Evolutionary conservation across 37 sponge, comb jelly and placozoan genomes (phyloP).

Genomic region (Haliclona indistincta): DNA sequence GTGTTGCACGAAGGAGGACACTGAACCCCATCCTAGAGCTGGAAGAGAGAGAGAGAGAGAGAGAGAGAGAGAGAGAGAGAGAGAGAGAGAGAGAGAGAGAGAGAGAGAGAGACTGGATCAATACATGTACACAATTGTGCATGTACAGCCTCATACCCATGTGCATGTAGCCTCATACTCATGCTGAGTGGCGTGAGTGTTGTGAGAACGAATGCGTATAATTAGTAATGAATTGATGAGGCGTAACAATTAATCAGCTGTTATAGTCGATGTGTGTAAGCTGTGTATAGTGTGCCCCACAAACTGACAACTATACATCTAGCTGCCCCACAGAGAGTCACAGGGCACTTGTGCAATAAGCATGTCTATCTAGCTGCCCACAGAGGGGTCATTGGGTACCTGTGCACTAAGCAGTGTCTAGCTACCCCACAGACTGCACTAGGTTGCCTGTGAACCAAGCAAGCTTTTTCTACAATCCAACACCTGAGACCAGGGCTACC

Average conservation of each 20-base stretch:
- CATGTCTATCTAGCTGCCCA: slow-evolving; percentile 28
- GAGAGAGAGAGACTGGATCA: no score
- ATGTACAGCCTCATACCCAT: not conserved
- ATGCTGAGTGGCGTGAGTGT: not conserved
- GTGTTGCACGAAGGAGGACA: slow-evolving; percentile 18
- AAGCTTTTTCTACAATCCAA: no score
- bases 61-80: not conserved
- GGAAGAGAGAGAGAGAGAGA: not conserved
- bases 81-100: slow-evolving; percentile 1
- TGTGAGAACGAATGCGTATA: not conserved
- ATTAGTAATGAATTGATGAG: no score
- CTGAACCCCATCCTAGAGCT: slow-evolving; percentile 63
- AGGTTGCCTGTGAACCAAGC: not conserved
- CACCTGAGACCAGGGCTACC: no score
- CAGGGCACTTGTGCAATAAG: no score
- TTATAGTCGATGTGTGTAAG: no score
- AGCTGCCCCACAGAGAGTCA: no score
- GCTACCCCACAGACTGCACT: slow-evolving; percentile 1
- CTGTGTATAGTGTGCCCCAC: no score
- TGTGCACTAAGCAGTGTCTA: no score
- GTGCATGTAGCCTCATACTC: not conserved
- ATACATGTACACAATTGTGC: not conserved
- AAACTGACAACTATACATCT: no score
- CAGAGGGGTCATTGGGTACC: no score
- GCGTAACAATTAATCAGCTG: no score